Evolutionary conservation across 2,113 vertebrate genomes (phyloP).

Genomic region (Tetraodon nigroviridis): DNA sequence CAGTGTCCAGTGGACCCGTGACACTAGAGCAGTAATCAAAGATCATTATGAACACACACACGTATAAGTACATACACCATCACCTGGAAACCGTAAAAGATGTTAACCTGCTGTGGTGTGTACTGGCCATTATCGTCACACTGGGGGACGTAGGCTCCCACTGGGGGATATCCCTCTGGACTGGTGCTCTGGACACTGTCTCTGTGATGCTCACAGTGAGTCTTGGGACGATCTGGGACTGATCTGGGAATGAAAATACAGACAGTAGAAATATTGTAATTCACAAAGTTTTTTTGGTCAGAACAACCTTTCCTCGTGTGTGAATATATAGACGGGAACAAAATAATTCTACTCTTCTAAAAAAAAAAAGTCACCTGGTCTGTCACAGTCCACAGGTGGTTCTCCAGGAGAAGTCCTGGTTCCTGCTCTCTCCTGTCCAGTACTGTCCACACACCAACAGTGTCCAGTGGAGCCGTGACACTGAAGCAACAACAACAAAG

Average conservation of each 20-base stretch:
- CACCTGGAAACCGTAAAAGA: no score
- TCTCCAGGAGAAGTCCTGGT: constrained; percentile 67
- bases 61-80: neutral
- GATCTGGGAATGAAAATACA: no score
- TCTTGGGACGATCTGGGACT: constrained; percentile 33
- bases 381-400: constrained; percentile 52
- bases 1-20: constrained; percentile 75
- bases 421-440: constrained; percentile 73
- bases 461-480: constrained; percentile 77
- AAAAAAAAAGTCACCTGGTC: no score
- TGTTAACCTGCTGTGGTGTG: constrained; percentile 59
- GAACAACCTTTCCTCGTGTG: no score
- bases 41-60: neutral
- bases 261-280: no score
- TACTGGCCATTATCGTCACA: constrained; percentile 75
- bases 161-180: constrained; percentile 17
- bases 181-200: constrained; percentile 42
- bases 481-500: constrained; percentile 29
- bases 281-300: no score
- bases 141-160: constrained; percentile 73
- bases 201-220: constrained; percentile 73
- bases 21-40: constrained; percentile 28
- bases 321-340: no score
- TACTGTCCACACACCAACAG: constrained; percentile 81
- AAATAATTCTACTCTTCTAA: no score